Evolutionary conservation across 2,888 invertebrate species (phyloP).

Genomic region (Anoncus sp.): DNA sequence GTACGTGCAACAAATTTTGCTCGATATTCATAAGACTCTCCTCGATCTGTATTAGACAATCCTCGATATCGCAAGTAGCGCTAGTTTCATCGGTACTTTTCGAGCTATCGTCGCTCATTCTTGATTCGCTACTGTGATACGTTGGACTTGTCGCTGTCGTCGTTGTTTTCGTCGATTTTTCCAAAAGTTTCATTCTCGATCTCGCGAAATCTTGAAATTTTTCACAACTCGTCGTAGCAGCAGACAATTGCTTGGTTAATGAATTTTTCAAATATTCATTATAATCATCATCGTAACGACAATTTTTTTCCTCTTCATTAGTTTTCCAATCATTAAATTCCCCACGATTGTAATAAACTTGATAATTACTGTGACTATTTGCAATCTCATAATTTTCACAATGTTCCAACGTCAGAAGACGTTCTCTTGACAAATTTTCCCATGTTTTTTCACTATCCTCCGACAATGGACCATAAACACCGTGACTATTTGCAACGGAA

Average conservation of each 20-base stretch:
- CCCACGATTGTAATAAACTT: conserved; percentile 71
- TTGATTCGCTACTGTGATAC: no score
- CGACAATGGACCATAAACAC: conserved; percentile 67
- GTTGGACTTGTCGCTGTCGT: conserved; percentile 43
- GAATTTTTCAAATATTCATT: conserved; percentile 4
- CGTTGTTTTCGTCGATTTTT: neutral
- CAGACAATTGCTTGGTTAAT: no score
- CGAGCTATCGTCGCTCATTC: conserved; percentile 57
- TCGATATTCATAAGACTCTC: conserved; percentile 78
- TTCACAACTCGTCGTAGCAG: conserved; percentile 22
- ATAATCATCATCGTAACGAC: conserved; percentile 24
- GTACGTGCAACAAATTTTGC: conserved; percentile 77
- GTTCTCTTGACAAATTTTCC: conserved; percentile 55
- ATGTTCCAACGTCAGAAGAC: conserved; percentile 59
- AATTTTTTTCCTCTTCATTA: neutral
- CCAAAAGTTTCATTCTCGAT: conserved; percentile 41
- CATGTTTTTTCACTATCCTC: conserved; percentile 66
- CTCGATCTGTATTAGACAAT: conserved; percentile 78
- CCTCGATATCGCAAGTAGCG: conserved; percentile 75
- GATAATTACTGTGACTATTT: conserved; percentile 77
- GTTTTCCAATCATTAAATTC: conserved; percentile 29
- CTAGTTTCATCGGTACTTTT: conserved; percentile 66
- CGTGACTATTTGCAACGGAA: conserved; percentile 74
- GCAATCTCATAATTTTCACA: conserved; percentile 74
- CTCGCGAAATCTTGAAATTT: conserved; percentile 48